phyloP scores from a whole-genome alignment of 2,113 vertebrate species.

The Prunella himalayana region DNA sequence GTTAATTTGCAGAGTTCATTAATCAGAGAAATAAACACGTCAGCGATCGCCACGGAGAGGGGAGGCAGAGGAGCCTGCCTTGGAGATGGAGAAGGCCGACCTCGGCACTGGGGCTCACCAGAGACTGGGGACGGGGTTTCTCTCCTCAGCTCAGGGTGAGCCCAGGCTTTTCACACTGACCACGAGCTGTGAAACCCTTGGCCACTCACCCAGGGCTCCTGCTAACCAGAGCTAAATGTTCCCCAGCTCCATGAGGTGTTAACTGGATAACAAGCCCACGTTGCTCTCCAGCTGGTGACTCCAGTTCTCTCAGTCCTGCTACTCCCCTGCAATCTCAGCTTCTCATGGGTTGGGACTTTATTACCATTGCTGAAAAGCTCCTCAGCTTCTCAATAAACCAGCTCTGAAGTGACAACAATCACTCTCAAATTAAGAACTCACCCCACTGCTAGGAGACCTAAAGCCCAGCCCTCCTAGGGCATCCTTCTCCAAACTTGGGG shows the following conservation, averaged over 20 bases:
- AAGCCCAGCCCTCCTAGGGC: background rate
- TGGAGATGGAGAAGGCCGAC: background rate
- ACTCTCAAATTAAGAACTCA: background rate
- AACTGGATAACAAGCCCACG: background rate
- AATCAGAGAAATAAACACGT: slow-evolving; percentile 71
- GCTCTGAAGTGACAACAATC: background rate
- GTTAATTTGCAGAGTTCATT: slow-evolving; percentile 75
- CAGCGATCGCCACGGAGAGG: slow-evolving; percentile 36
- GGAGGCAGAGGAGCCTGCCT: background rate
- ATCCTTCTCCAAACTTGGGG: background rate
- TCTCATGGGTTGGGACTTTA: background rate
- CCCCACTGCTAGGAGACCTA: background rate
- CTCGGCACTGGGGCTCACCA: background rate
- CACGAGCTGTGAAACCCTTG: background rate
- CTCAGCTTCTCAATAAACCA: background rate
- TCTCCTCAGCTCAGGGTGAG: fast-evolving
- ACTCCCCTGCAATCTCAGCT: background rate
- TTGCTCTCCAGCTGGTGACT: background rate
- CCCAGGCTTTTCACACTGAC: background rate
- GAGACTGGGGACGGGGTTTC: background rate
- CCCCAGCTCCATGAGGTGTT: background rate
- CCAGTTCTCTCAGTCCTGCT: background rate
- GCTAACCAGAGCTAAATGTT: background rate
- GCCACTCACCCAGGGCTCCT: background rate
- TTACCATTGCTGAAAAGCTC: background rate